phyloP scores from a whole-genome alignment of 2,888 invertebrate species.

The Rhodophaea formosa region DNA sequence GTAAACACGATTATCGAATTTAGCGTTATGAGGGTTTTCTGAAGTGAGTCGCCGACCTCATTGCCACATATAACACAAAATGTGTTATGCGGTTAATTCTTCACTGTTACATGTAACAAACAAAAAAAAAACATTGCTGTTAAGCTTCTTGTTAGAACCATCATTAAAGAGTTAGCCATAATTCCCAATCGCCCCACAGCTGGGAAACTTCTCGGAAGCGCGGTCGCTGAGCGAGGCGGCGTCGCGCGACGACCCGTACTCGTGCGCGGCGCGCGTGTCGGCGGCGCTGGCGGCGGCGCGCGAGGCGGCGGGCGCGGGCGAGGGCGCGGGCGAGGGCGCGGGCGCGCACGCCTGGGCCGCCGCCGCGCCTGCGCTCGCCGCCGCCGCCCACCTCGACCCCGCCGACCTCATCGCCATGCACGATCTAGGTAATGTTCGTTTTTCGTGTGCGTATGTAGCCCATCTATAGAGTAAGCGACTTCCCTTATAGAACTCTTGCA shows the following conservation, averaged over 20 bases:
- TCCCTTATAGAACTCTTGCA: no score
- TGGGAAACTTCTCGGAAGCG: conserved; percentile 68
- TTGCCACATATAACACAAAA: no score
- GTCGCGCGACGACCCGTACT: conserved; percentile 69
- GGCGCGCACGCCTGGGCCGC: conserved; percentile 35
- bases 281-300: conserved; percentile 45
- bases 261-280: conserved; percentile 65
- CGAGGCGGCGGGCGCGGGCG: conserved; percentile 21
- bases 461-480: no score
- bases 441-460: no score
- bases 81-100: no score
- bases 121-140: no score
- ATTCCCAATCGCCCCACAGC: conserved; percentile 35
- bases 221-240: conserved; percentile 60
- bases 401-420: conserved; percentile 66
- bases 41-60: no score
- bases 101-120: no score
- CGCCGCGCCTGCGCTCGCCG: conserved; percentile 51
- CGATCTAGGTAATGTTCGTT: conserved; percentile 57
- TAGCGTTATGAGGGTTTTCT: no score
- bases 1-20: no score
- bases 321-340: conserved; percentile 31
- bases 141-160: no score
- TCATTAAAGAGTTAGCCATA: no score
- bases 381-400: conserved; percentile 71